phyloP scores from a whole-genome alignment of 2,113 vertebrate species.

The Anser brachyrhynchus region DNA sequence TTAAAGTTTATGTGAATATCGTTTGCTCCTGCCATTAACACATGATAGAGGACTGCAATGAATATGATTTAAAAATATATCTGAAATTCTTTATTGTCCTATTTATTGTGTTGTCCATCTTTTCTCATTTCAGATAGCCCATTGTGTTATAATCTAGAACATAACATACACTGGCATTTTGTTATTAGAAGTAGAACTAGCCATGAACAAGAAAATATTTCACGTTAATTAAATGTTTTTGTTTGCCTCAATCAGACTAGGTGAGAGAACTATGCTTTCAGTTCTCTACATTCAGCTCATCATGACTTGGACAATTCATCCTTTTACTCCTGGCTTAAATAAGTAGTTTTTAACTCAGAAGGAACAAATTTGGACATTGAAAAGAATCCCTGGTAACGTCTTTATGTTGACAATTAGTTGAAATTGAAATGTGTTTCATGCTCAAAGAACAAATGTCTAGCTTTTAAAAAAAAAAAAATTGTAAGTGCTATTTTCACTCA shows the following conservation, averaged over 20 bases:
- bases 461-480: background rate
- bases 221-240: background rate
- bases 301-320: background rate
- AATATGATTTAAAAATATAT: background rate
- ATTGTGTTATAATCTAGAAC: background rate
- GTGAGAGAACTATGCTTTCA: background rate
- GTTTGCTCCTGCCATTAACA: background rate
- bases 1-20: background rate
- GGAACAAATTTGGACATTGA: background rate
- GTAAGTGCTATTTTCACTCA: background rate
- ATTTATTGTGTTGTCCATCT: background rate
- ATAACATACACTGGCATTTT: rapidly evolving
- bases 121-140: background rate
- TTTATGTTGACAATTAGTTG: background rate
- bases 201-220: background rate
- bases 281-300: background rate
- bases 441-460: background rate
- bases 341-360: background rate
- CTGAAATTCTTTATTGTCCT: background rate
- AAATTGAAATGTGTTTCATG: background rate
- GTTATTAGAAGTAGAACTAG: background rate
- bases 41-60: background rate
- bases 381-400: background rate
- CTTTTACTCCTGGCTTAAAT: background rate
- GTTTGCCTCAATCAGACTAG: background rate